Conservation (phyloP, 2,797 vertebrate species). For the Etheostoma nigrum region DNA sequence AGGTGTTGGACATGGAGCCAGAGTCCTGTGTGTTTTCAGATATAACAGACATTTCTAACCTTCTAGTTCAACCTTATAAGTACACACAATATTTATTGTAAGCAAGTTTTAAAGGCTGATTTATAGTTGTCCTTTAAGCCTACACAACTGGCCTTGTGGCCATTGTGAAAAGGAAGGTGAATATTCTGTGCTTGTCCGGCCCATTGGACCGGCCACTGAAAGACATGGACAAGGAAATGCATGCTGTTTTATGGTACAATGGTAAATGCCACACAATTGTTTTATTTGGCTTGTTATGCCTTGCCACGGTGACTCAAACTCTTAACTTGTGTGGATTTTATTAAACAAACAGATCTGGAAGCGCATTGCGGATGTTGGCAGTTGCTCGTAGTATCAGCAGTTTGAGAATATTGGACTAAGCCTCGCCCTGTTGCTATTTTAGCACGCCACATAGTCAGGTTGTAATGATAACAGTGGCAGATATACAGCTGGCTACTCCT, state of each 20-base stretch:
- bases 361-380: constrained; percentile 28
- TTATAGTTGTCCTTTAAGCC: too few relatives aligned
- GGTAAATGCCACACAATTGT: neutral
- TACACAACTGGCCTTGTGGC: too few relatives aligned
- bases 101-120: constrained; percentile 30
- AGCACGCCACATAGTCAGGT: neutral
- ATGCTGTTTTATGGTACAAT: neutral
- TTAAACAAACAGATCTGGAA: constrained; percentile 29
- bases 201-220: too few relatives aligned
- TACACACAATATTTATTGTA: constrained; percentile 54
- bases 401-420: constrained; percentile 3
- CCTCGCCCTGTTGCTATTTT: neutral
- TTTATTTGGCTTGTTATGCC: constrained; percentile 21
- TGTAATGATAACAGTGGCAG: neutral
- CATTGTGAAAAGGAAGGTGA: too few relatives aligned
- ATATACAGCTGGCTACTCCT: neutral
- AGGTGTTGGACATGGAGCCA: constrained; percentile 18
- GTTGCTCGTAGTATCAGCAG: constrained; percentile 3
- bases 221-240: too few relatives aligned
- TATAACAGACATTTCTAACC: constrained; percentile 38
- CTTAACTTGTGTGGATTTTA: constrained; percentile 8
- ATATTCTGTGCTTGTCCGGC: too few relatives aligned
- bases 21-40: constrained; percentile 3
- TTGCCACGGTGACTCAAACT: constrained; percentile 28
- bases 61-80: constrained; percentile 34